Base-by-base conservation (phyloP, 2,888 invertebrate species). In the Itoplectis maculator region DNA sequence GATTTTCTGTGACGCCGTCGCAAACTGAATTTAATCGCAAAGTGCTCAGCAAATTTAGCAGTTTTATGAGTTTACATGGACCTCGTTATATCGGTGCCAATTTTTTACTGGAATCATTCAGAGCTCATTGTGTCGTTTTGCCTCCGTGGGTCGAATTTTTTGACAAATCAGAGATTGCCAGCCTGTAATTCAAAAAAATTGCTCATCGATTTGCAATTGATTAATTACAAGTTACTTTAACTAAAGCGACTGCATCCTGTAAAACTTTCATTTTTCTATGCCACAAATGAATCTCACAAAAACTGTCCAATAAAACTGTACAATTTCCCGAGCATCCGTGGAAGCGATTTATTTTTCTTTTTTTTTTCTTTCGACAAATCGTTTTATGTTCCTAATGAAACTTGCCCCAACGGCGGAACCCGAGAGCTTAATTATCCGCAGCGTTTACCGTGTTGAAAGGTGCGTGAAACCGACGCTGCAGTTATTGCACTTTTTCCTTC, bases 321-420 rank as follows among this genome's bases (percentile, higher is more conserved):
- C 20, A 9, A 54, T 59, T 35, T 15, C n/a, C 2, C 35, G 35
- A 15, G n/a, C n/a, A 59, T 35, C 47, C 49, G 18, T 69, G 35
- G 6, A 45, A 20, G 15, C 77, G 59, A 81, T 61, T 7, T 72
- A 82, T 83, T 82, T 75, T 82, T 85, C 79, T 15, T 54, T 65
- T 54, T 70, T 65, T 56, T 63, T n/a, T 54, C 29, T 56, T 61
- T 69, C 47, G 18, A n/a, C n/a, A 29, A 2, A 29, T 61, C 54
- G 23, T 56, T 15, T 49, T 37, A 42, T 42, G 70, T 59, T 72
- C 45, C 70, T 59, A 72, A 35, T 35, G 7, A 18, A 23, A 42
- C 29, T 45, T 45, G 40, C 29, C 23, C 29, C 9, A 8, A 40
- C 29, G 70, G 40, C 40, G 40, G 18, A n/a, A 42, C 9, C 61